Evolutionary conservation across 2,113 vertebrate species (phyloP), one percentile per base, ranked within the genome.

Genomic region (Scalopus aquaticus): DNA sequence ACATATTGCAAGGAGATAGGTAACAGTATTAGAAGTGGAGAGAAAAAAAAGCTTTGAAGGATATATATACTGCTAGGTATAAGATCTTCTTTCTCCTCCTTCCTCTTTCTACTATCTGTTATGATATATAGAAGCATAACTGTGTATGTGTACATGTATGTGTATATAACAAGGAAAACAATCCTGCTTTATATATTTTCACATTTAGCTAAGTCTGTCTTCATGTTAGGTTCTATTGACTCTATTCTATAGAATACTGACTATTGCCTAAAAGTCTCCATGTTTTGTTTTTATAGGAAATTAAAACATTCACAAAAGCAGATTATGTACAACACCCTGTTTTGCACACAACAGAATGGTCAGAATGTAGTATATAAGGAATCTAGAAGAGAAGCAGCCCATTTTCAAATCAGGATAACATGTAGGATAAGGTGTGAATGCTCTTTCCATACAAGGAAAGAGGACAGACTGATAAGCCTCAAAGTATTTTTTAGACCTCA

Each of bases 101-200:
- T 83, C 32, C 37, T 76, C 15, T 80, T 95, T 94, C 54, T 74
- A 56, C 30, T 80, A 54, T 87, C 28, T n/a, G n/a, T 84, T 72
- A 35, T 70, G 6, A 64, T 32, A 88, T 32, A 91, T 78, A 89
- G 28, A 65, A 88, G 8, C 9, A 54, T 42, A 74, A 79, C 9
- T 44, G 2, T 91, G 62, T 35, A 12, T 49, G 8, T 81, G 22
- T 60, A 28, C 72, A 10, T 78, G 35, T 72, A 15, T 86, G 10
- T 86, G 10, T 56, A 7, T 70, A 3, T 35, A 88, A 83, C 1
- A 88, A 64, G 15, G 9, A 85, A 94, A 91, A 58, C 6, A n/a
- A 65, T 8, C 0, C 11, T 58, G 5, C 81, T 32, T 24, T 65
- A n/a, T 65, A 19, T 77, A 51, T 81, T 67, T 92, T 92, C 30